These are phyloP conservation scores for Eonycteris spelaea DNA, from an alignment of 2,113 vertebrate species.

Conservation along the genomic window DNA sequence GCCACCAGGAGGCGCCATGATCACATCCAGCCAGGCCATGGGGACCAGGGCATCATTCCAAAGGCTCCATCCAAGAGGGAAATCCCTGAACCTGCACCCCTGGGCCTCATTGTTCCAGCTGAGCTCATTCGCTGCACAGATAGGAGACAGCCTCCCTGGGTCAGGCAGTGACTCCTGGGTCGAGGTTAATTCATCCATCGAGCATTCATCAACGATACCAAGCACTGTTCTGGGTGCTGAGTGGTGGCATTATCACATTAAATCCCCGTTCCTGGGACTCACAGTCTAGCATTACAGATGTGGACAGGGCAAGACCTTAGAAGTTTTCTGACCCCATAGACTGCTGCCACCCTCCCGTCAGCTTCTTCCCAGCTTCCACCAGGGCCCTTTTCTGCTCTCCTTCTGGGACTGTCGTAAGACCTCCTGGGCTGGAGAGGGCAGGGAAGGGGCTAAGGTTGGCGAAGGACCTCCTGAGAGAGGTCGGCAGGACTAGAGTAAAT, in stretches of 20 bases:
- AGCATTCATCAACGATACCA: background rate
- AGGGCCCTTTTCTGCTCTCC: background rate
- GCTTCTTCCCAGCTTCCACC: background rate
- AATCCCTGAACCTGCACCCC: background rate
- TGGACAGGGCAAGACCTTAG: background rate
- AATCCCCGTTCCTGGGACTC: background rate
- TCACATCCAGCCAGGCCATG: background rate
- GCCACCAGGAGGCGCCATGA: slow-evolving; percentile 48
- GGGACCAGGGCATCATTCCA: background rate
- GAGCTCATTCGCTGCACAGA: background rate
- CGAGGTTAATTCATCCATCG: background rate
- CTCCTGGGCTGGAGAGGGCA: background rate
- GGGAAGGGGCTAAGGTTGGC: background rate
- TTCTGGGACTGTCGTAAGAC: background rate
- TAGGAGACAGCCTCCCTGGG: background rate
- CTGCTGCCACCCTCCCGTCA: background rate
- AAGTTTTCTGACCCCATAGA: background rate
- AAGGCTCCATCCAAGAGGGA: background rate
- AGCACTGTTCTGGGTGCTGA: background rate
- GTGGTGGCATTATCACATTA: background rate
- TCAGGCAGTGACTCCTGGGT: background rate
- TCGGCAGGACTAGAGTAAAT: background rate
- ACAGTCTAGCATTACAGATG: background rate
- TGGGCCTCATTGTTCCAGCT: background rate
- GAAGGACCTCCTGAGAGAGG: background rate